Conservation (phyloP, 2,113 vertebrate species). For the Hippocampus mohnikei region DNA sequence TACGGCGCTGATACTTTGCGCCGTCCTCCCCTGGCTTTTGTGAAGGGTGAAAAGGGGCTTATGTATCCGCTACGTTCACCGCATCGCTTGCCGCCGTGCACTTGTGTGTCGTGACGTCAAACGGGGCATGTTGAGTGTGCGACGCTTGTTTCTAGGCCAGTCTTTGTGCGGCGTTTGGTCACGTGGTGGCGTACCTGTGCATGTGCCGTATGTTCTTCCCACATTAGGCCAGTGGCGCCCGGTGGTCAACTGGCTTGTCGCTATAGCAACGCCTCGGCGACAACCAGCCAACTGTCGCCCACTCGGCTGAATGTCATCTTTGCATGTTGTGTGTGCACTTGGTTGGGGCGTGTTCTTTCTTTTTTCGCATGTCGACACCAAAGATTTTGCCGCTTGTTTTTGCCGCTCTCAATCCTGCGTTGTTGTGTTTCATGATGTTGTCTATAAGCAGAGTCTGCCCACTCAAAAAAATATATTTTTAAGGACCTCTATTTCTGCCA, state of each 20-base stretch:
- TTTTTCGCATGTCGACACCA: constrained; percentile 22
- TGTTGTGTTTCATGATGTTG: constrained; percentile 7
- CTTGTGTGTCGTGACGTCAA: neutral
- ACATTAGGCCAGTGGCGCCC: constrained; percentile 42
- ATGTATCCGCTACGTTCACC: too few species aligned
- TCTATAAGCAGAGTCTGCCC: neutral
- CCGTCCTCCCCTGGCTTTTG: too few species aligned
- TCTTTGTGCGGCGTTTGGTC: neutral
- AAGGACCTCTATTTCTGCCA: neutral
- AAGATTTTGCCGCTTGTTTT: constrained; percentile 22
- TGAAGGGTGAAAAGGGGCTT: too few species aligned
- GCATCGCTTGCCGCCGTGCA: neutral
- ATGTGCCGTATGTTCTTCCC: constrained; percentile 12
- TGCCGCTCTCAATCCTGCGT: neutral
- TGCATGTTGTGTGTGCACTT: constrained; percentile 37
- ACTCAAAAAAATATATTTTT: neutral
- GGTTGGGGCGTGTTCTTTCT: constrained; percentile 28
- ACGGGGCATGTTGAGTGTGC: neutral
- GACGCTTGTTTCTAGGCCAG: neutral
- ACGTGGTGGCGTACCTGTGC: constrained; percentile 15
- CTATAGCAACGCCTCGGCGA: neutral
- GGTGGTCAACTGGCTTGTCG: constrained; percentile 25
- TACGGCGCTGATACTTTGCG: too few species aligned
- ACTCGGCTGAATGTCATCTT: constrained; percentile 39
- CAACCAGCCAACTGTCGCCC: constrained; percentile 2